Percentiles rank a stretch among this genome's conserved stretches.
These are phyloP conservation scores for Pteria penguin DNA, from an alignment of 2,888 invertebrate species.

Conservation along the genomic window DNA sequence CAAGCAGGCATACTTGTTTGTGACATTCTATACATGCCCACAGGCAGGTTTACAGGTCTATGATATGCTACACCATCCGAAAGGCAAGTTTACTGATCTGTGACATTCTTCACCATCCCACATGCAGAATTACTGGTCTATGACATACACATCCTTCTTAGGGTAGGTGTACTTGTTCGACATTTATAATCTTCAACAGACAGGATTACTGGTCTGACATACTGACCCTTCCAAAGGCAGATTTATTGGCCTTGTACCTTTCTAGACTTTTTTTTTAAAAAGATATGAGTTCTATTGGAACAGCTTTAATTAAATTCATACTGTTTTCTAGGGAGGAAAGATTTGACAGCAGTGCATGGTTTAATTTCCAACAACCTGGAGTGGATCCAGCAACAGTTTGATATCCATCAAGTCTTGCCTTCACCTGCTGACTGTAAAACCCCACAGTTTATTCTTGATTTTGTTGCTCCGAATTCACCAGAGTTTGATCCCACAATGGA, in stretches of 20 bases:
- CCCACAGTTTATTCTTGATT: constrained; percentile 45
- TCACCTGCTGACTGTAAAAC: constrained; percentile 24
- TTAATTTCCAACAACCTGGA: constrained; percentile 69
- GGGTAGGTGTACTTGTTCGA: no score
- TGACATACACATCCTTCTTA: not conserved
- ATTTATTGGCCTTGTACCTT: no score
- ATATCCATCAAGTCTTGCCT: constrained; percentile 63
- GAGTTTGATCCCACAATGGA: constrained; percentile 67
- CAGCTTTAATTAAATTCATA: no score
- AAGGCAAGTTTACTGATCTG: constrained; percentile 57
- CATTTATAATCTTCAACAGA: no score
- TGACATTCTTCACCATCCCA: constrained; percentile 55
- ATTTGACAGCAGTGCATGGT: constrained; percentile 63
- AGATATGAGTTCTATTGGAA: no score
- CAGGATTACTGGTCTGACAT: no score
- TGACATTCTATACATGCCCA: constrained; percentile 68
- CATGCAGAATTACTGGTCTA: not conserved
- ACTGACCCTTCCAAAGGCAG: no score
- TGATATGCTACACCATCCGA: not conserved
- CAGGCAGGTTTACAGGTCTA: constrained; percentile 7
- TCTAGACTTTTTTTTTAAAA: no score
- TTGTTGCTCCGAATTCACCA: constrained; percentile 16
- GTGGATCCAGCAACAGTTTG: constrained; percentile 75
- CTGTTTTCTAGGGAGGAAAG: constrained; percentile 59
- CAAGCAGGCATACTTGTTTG: constrained; percentile 62